Percentiles rank a stretch among this genome's conserved stretches.
These are phyloP conservation scores for Bubo blakistoni DNA, from an alignment of 2,113 vertebrate species.

Conservation along the genomic window DNA sequence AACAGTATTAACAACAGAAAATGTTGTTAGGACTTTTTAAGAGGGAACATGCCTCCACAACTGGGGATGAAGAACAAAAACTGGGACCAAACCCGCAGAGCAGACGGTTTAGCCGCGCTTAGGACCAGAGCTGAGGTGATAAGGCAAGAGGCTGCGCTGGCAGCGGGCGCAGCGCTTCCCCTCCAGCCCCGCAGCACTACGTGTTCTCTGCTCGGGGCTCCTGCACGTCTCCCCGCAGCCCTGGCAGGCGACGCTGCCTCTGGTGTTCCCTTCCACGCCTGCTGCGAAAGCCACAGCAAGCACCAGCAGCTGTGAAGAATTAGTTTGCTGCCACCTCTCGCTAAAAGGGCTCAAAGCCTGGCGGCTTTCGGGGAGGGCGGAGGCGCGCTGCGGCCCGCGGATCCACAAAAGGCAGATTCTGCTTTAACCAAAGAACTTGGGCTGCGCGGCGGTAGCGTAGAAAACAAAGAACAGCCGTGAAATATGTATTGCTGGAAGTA, in stretches of 20 bases:
- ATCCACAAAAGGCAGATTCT: neutral
- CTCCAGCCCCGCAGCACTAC: neutral
- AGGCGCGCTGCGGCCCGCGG: neutral
- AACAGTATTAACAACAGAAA: neutral
- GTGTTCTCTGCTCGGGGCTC: neutral
- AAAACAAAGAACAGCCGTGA: neutral
- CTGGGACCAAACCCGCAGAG: neutral
- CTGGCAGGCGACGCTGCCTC: neutral
- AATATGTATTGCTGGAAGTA: neutral
- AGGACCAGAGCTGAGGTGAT: neutral
- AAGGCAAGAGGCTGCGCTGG: neutral
- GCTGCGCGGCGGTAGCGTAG: fast-evolving
- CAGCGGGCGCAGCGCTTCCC: neutral
- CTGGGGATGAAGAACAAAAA: neutral
- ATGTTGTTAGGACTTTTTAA: neutral
- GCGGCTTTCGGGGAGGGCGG: neutral
- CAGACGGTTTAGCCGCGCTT: neutral
- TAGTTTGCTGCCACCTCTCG: neutral
- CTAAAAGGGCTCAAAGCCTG: neutral
- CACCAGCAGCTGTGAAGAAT: neutral
- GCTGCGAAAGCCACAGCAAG: neutral
- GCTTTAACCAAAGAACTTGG: neutral
- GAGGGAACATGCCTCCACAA: neutral
- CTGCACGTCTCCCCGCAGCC: fast-evolving
- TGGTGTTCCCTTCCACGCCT: neutral